Evolutionary conservation across 2,888 invertebrate species (phyloP).

Genomic region (Epistrophella euchroma): DNA sequence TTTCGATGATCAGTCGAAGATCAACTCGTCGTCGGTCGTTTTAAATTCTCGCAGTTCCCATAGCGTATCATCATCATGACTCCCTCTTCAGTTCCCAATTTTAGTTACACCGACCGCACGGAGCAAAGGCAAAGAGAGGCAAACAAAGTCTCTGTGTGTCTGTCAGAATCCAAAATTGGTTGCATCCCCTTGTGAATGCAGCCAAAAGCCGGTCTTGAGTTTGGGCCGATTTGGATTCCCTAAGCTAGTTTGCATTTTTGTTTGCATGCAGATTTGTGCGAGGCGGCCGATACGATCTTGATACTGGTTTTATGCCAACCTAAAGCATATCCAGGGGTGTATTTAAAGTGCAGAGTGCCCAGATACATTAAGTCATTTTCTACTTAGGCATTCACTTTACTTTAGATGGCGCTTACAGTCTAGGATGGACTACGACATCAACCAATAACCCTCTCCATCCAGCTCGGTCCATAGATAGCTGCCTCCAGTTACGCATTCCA

Average conservation of each 20-base stretch:
- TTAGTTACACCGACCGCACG: slow-evolving; percentile 12
- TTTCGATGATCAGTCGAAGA: slow-evolving; percentile 48
- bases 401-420: too few relatives aligned
- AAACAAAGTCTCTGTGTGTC: slow-evolving; percentile 34
- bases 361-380: too few relatives aligned
- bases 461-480: too few relatives aligned
- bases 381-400: too few relatives aligned
- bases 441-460: too few relatives aligned
- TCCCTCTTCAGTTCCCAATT: slow-evolving; percentile 38
- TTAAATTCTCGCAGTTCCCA: slow-evolving; percentile 49
- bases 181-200: slow-evolving; percentile 57
- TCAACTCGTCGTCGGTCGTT: slow-evolving; percentile 22
- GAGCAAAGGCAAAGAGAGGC: neutral
- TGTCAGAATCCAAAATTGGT: slow-evolving; percentile 71
- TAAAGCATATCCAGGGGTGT: neutral
- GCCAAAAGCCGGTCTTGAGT: slow-evolving; percentile 37
- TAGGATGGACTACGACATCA: too few relatives aligned
- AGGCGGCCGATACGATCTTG: slow-evolving; percentile 62
- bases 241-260: slow-evolving; percentile 72
- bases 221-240: slow-evolving; percentile 23
- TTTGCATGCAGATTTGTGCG: slow-evolving; percentile 76
- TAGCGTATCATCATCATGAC: slow-evolving; percentile 39
- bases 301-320: slow-evolving; percentile 47
- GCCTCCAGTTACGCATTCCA: too few relatives aligned
- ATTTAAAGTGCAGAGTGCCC: neutral